phyloP scores from a whole-genome alignment of 2,113 vertebrate species.

The Nycticebus coucang region DNA sequence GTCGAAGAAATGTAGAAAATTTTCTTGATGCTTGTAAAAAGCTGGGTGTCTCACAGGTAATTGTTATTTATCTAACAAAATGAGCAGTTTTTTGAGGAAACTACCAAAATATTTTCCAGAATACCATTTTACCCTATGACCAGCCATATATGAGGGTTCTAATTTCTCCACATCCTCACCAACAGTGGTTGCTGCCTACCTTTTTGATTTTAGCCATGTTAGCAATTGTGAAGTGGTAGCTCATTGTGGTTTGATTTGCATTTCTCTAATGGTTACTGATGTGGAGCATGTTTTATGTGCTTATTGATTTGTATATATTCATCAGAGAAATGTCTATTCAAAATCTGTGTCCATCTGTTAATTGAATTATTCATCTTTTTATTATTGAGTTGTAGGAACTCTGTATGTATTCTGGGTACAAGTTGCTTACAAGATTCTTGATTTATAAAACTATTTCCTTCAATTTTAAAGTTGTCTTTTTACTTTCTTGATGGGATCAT shows the following conservation, averaged over 20 bases:
- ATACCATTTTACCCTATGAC: not conserved
- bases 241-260: not conserved
- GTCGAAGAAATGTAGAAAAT: constrained; percentile 98
- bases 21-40: constrained; percentile 99
- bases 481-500: not conserved
- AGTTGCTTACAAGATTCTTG: not conserved
- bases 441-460: not conserved
- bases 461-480: not conserved
- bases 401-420: not conserved
- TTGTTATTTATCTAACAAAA: constrained; percentile 35
- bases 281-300: not conserved
- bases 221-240: not conserved
- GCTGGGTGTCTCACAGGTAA: constrained; percentile 96
- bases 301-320: not conserved
- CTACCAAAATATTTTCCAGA: not conserved
- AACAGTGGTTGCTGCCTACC: not conserved
- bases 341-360: not conserved
- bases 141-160: not conserved
- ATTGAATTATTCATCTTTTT: not conserved
- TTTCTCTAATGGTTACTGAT: not conserved
- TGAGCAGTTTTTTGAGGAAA: not conserved
- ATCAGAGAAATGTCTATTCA: not conserved
- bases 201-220: not conserved
- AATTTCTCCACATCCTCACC: not conserved
- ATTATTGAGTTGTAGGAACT: not conserved